Evolutionary conservation across 2,113 vertebrate species (phyloP).

Genomic region (Sakesphorus luctuosus): DNA sequence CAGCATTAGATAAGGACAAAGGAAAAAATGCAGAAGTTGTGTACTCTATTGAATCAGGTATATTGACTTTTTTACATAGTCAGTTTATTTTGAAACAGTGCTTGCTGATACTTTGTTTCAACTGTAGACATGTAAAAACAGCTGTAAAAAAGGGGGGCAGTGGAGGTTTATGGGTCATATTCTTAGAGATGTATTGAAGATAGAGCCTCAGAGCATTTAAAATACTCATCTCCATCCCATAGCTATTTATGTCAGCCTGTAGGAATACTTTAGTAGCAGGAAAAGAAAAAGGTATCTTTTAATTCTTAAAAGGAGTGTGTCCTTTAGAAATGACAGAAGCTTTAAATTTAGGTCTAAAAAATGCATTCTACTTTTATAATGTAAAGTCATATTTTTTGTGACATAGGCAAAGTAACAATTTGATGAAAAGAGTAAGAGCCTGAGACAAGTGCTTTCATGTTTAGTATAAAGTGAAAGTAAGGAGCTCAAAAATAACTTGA

Average conservation of each 20-base stretch:
- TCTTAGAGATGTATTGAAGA: not conserved
- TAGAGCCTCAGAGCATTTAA: not conserved
- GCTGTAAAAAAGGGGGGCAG: not conserved
- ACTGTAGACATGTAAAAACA: not conserved
- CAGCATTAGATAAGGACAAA: conserved; percentile 94
- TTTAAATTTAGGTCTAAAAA: not conserved
- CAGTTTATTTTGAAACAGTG: not conserved
- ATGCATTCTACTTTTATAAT: not conserved
- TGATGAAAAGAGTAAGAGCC: not conserved
- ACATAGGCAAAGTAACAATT: not conserved
- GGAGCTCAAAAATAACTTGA: not conserved
- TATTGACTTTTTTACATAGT: not conserved
- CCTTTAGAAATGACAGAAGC: not conserved
- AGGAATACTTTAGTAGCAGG: not conserved
- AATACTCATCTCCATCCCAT: not conserved
- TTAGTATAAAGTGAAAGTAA: not conserved
- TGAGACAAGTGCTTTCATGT: not conserved
- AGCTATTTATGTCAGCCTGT: not conserved
- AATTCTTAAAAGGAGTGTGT: not conserved
- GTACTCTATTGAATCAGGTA: conserved; percentile 97
- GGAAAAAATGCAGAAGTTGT: conserved; percentile 89
- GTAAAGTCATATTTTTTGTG: not conserved
- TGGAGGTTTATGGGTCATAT: not conserved
- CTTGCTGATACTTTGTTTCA: not conserved
- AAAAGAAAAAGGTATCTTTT: not conserved